Conservation (phyloP, 2,113 vertebrate genomes). For the Lasiurus cinereus region DNA sequence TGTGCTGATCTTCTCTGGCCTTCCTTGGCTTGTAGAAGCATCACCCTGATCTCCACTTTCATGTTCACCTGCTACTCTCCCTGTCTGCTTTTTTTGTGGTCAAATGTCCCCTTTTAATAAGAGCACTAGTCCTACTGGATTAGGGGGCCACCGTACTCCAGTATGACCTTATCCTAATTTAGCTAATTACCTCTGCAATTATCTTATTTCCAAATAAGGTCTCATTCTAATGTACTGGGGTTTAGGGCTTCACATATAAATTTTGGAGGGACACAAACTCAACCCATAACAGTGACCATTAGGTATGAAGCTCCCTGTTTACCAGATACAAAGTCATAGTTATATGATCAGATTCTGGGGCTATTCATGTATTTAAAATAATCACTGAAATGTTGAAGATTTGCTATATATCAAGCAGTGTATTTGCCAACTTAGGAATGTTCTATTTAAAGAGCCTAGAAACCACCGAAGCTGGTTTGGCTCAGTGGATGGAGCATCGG, state of each 20-base stretch:
- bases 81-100: not conserved
- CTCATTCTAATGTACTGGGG: not conserved
- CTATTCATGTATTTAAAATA: not conserved
- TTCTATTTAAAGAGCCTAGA: not conserved
- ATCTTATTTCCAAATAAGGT: not conserved
- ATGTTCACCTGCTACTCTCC: not conserved
- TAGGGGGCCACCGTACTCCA: not conserved
- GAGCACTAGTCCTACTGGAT: not conserved
- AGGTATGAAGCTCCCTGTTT: not conserved
- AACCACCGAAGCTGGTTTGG: no score
- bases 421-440: not conserved
- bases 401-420: not conserved
- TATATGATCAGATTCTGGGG: not conserved
- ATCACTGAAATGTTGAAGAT: not conserved
- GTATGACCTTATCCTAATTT: not conserved
- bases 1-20: not conserved
- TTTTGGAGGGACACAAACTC: not conserved
- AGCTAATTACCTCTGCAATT: not conserved
- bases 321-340: not conserved
- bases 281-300: not conserved
- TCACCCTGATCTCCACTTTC: not conserved
- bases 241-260: not conserved
- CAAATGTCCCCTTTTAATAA: not conserved
- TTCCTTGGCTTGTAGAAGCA: not conserved
- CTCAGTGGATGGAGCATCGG: no score